phyloP scores from a whole-genome alignment of 2,888 invertebrate genomes.

The Ypsolopha sequella region DNA sequence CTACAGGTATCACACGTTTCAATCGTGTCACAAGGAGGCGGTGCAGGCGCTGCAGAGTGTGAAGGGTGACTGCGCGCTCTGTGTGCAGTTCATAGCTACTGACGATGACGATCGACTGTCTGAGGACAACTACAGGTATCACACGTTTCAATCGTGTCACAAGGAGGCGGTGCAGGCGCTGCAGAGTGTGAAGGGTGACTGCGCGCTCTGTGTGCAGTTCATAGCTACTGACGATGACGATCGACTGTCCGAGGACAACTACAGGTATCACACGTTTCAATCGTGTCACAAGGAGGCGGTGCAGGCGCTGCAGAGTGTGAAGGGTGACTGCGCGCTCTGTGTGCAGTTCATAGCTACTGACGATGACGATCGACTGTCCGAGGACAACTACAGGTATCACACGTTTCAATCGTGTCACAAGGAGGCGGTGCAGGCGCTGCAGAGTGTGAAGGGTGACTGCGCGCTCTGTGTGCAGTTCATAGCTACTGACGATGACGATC shows the following conservation, averaged over 20 bases:
- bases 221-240: constrained; percentile 80
- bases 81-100: constrained; percentile 81
- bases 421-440: constrained; percentile 84
- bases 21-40: constrained; percentile 84
- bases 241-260: constrained; percentile 71
- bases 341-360: constrained; percentile 81
- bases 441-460: constrained; percentile 82
- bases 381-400: constrained; percentile 63
- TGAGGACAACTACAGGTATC: constrained; percentile 66
- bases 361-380: constrained; percentile 77
- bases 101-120: constrained; percentile 78
- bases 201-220: constrained; percentile 82
- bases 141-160: constrained; percentile 72
- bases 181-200: constrained; percentile 82
- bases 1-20: constrained; percentile 38
- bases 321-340: constrained; percentile 80
- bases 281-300: constrained; percentile 87
- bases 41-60: constrained; percentile 84
- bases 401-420: constrained; percentile 75
- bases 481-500: constrained; percentile 77
- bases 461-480: constrained; percentile 84
- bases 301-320: constrained; percentile 81
- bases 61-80: constrained; percentile 80
- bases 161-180: constrained; percentile 85
- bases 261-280: constrained; percentile 42